These are phyloP conservation scores for Alentia gelatinosa DNA, from an alignment of 2,888 invertebrate genomes.

Conservation along the genomic window DNA sequence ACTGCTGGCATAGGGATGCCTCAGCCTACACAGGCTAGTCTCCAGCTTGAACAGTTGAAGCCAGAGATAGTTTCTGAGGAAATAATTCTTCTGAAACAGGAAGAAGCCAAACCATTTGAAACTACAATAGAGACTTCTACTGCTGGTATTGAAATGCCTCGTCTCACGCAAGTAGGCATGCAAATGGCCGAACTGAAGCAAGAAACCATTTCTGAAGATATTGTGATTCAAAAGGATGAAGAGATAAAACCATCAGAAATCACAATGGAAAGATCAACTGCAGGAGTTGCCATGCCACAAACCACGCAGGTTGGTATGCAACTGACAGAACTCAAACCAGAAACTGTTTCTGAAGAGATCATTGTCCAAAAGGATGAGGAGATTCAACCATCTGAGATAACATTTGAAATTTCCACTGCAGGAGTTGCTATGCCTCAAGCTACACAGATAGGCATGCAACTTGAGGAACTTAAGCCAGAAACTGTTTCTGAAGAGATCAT, in stretches of 20 bases:
- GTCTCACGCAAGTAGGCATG: conserved; percentile 14
- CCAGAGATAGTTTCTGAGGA: conserved; percentile 57
- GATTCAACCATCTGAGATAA: conserved; percentile 52
- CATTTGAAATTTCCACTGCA: conserved; percentile 49
- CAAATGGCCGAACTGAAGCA: conserved; percentile 35
- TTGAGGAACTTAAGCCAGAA: conserved; percentile 24
- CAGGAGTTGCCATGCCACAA: conserved; percentile 15
- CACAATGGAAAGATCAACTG: conserved; percentile 33
- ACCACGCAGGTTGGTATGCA: conserved; percentile 30
- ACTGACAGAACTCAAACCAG: conserved; percentile 33
- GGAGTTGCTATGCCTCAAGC: conserved; percentile 48
- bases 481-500: conserved; percentile 22
- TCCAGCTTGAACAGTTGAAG: conserved; percentile 3
- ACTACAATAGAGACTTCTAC: conserved; percentile 53
- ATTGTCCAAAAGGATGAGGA: conserved; percentile 30
- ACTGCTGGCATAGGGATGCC: conserved; percentile 41
- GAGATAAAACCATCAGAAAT: conserved; percentile 54
- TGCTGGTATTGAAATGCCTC: conserved; percentile 45
- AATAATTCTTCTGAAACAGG: conserved; percentile 23
- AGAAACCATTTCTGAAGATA: conserved; percentile 54
- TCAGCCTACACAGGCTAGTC: conserved; percentile 32
- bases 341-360: conserved; percentile 52
- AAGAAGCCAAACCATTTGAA: conserved; percentile 56
- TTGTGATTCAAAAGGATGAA: conserved; percentile 29
- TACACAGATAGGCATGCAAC: background rate